Base-by-base conservation (phyloP, 2,797 vertebrate genomes). In the Myotis daubentonii region DNA sequence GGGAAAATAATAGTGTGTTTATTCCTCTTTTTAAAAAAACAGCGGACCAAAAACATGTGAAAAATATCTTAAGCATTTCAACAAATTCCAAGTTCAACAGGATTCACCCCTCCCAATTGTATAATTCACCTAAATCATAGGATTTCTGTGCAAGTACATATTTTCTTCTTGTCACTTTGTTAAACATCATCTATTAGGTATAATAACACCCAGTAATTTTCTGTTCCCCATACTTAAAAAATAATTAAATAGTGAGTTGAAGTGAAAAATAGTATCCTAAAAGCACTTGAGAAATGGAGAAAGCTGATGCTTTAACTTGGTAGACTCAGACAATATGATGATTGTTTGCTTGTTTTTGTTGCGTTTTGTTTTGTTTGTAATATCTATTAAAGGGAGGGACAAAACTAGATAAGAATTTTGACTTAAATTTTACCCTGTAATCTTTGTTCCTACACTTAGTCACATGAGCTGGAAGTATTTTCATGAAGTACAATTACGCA, bases 41-140 rank as follows among this genome's bases (percentile, higher is more conserved):
- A 33, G 30, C 4, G 10, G 33, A 80, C 22, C 41, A 38, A 81
- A 94, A 95, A 84, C 51, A 84, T 79, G n/a, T 90, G 75, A 91
- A 96, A 97, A 91, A 93, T 94, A 25, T 16, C 57, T 94, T 87
- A 30, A 94, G 10, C 30, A 93, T 91, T 96, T 93, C 65, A 89
- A 87, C 33, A 95, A 91, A 90, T 70, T 94, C 70, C 44, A 87
- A 87, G 84, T 87, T 88, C 76, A 94, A 86, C 47, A 94, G n/a
- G 41, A 93, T 71, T 91, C 83, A 9, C 38, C 74, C 53, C 44
- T 97, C 87, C 89, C 87, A 62, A 76, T 74, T 62, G 78, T 47
- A 57, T 70, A 88, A 76, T 72, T 95, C 81, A 90, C 78, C 93
- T 79, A 95, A 93, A 87, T 95, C 51, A 57, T 41, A 92, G 38